phyloP scores from a whole-genome alignment of 2,797 vertebrate species.

The Eutrigla gurnardus region DNA sequence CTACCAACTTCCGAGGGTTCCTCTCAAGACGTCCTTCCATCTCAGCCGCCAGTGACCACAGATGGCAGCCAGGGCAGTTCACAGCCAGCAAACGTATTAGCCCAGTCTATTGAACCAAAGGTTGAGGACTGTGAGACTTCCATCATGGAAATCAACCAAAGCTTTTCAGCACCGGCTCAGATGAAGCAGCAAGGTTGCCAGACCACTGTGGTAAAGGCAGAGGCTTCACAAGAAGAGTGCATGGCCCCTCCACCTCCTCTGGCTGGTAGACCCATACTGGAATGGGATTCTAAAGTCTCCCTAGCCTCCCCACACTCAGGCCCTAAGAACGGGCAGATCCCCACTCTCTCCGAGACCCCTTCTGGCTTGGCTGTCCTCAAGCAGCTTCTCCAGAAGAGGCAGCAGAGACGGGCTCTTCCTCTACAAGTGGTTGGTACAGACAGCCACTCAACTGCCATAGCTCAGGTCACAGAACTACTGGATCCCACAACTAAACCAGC shows the following conservation, averaged over 20 bases:
- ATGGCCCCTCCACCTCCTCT: conserved; percentile 13
- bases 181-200: conserved; percentile 81
- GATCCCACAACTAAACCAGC: conserved; percentile 78
- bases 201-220: conserved; percentile 71
- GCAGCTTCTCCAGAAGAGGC: conserved; percentile 93
- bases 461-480: conserved; percentile 74
- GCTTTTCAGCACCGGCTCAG: conserved; percentile 30
- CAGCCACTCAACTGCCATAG: conserved; percentile 61
- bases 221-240: conserved; percentile 62
- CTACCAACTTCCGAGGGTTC: conserved; percentile 70
- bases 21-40: conserved; percentile 78
- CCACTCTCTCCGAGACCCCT: conserved; percentile 84
- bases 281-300: conserved; percentile 31
- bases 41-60: conserved; percentile 71
- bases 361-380: conserved; percentile 93
- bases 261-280: conserved; percentile 10
- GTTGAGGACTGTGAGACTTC: conserved; percentile 80
- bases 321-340: conserved; percentile 79
- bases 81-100: conserved; percentile 69
- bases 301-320: conserved; percentile 33
- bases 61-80: conserved; percentile 36
- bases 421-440: conserved; percentile 66
- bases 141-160: conserved; percentile 72
- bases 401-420: conserved; percentile 81
- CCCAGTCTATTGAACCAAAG: conserved; percentile 80